Percentiles rank a stretch among this genome's conserved stretches.
Conservation (phyloP, 2,113 vertebrate genomes). For the Motacilla alba region DNA sequence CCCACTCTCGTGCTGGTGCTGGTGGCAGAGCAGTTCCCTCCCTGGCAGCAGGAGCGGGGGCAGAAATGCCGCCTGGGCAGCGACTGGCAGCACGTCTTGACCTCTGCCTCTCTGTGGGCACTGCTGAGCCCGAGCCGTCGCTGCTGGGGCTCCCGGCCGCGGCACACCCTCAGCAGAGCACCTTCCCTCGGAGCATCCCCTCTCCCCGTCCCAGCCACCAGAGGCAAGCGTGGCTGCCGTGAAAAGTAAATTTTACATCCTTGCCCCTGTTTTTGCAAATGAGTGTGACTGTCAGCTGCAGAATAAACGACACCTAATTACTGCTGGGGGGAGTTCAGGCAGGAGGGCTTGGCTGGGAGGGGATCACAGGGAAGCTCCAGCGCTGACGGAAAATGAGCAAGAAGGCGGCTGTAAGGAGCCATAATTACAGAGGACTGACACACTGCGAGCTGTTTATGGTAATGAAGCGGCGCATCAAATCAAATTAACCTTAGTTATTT, state of each 20-base stretch:
- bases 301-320: slow-evolving; percentile 26
- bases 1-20: accelerated
- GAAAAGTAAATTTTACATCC: neutral
- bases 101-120: neutral
- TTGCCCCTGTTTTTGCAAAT: slow-evolving; percentile 9
- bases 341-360: neutral
- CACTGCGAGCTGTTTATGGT: slow-evolving; percentile 65
- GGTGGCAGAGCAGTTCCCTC: neutral
- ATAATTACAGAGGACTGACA: slow-evolving; percentile 64
- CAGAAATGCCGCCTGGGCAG: neutral
- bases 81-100: accelerated
- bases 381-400: neutral
- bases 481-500: slow-evolving; percentile 70
- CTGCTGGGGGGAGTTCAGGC: slow-evolving; percentile 1
- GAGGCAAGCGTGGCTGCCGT: neutral
- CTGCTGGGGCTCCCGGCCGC: accelerated
- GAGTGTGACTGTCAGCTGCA: neutral
- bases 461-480: slow-evolving; percentile 70
- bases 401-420: slow-evolving; percentile 33
- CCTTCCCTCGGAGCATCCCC: neutral
- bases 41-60: neutral
- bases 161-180: accelerated
- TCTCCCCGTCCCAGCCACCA: neutral
- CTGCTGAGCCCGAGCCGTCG: accelerated
- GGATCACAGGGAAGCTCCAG: slow-evolving; percentile 7